A percentile compares a stretch with the other conserved stretches of the same genome.
Conservation (phyloP, 2,113 vertebrate genomes). For the Condylura cristata region DNA sequence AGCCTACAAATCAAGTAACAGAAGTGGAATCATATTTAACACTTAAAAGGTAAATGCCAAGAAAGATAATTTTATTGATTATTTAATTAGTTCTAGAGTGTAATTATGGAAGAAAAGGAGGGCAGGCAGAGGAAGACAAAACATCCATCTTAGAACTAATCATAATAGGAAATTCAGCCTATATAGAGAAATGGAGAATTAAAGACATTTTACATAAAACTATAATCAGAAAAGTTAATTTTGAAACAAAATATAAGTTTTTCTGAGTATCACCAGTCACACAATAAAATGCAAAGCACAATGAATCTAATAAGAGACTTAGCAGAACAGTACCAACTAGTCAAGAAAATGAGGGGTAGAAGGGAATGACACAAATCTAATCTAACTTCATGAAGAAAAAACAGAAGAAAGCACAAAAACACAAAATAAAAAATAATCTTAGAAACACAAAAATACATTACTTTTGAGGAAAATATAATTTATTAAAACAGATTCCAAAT, state of each 20-base stretch:
- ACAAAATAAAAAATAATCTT: not conserved
- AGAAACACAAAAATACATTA: not conserved
- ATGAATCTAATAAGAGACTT: not conserved
- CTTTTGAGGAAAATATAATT: conserved; percentile 9
- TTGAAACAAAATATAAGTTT: not conserved
- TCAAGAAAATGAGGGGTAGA: too few species aligned
- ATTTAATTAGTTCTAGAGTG: not conserved
- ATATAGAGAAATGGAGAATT: not conserved
- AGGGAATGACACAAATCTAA: too few species aligned
- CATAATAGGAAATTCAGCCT: not conserved
- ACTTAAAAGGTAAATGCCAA: not conserved
- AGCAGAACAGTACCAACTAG: not conserved
- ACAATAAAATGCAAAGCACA: not conserved
- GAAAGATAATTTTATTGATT: not conserved
- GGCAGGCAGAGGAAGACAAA: not conserved
- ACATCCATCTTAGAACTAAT: not conserved
- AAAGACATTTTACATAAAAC: not conserved
- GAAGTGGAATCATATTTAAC: not conserved
- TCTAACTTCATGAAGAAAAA: too few species aligned
- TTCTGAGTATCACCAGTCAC: not conserved
- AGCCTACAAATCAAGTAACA: not conserved
- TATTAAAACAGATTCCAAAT: conserved; percentile 6
- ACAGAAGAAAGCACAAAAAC: not conserved
- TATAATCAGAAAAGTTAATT: not conserved
- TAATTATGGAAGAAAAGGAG: not conserved